Percentiles rank a stretch among this genome's conserved stretches.
phyloP scores from a whole-genome alignment of 1,140 invertebrate genomes.

The Macrocentrus cingulum region DNA sequence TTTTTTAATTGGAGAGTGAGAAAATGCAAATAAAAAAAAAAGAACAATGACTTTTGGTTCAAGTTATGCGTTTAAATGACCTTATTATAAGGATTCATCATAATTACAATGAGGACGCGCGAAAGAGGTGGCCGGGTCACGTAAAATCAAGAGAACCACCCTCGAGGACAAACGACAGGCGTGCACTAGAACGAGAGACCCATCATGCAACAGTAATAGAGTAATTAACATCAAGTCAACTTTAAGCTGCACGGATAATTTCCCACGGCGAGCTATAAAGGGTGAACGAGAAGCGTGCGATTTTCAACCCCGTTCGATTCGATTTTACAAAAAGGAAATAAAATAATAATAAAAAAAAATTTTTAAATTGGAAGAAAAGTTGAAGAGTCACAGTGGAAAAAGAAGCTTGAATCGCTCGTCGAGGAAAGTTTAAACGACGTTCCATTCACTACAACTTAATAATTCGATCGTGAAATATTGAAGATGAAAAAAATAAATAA shows the following conservation, averaged over 20 bases:
- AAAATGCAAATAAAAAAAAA: not conserved
- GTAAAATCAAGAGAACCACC: not conserved
- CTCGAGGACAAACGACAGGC: not conserved
- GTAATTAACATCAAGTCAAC: constrained; percentile 49
- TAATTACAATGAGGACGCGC: constrained; percentile 34
- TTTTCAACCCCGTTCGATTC: constrained; percentile 13
- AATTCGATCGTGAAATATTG: constrained; percentile 4
- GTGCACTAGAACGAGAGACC: constrained; percentile 17
- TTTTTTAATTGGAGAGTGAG: too few species aligned
- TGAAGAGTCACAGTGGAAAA: not conserved
- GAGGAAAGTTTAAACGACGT: not conserved
- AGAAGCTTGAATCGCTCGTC: not conserved
- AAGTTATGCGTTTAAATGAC: constrained; percentile 51
- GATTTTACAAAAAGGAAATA: constrained; percentile 14
- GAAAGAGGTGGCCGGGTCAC: not conserved
- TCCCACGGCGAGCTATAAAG: constrained; percentile 30
- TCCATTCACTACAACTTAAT: constrained; percentile 5
- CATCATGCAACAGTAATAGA: constrained; percentile 35
- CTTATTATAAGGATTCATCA: constrained; percentile 43
- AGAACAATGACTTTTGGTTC: constrained; percentile 28
- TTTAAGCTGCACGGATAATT: constrained; percentile 42
- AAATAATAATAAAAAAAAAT: not conserved
- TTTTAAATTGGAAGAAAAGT: too few species aligned
- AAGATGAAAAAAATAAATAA: not conserved
- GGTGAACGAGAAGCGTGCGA: not conserved